Evolutionary conservation across 2,797 vertebrate genomes (phyloP).

Genomic region (Spinus pinus): DNA sequence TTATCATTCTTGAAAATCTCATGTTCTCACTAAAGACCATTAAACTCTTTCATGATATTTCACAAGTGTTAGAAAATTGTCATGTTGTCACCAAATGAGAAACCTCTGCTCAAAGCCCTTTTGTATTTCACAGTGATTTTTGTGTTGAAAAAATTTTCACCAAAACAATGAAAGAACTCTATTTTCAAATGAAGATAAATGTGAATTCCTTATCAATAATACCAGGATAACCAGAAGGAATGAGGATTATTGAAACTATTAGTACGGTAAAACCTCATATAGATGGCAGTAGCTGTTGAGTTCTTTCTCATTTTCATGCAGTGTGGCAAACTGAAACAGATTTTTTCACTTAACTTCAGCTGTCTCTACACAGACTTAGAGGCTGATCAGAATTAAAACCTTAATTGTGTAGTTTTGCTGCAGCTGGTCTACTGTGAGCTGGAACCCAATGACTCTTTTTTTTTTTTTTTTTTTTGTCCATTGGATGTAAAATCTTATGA

Average conservation of each 20-base stretch:
- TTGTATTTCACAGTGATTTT: background rate
- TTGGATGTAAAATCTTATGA: background rate
- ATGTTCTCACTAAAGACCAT: background rate
- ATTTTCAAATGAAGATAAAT: background rate
- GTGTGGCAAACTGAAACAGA: conserved; percentile 13
- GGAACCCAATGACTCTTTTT: background rate
- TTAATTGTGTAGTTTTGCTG: background rate
- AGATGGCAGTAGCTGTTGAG: background rate
- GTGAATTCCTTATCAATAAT: background rate
- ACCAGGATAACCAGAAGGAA: background rate
- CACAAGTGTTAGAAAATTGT: background rate
- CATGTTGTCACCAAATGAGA: background rate
- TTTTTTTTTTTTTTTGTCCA: background rate
- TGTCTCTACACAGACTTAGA: conserved; percentile 3
- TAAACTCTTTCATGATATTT: background rate
- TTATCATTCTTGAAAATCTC: background rate
- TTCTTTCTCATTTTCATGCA: conserved; percentile 12
- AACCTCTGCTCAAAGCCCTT: background rate
- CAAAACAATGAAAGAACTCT: background rate
- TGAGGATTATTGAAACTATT: conserved; percentile 6
- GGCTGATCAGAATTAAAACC: conserved; percentile 36
- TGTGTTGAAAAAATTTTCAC: background rate
- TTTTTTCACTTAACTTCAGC: conserved; percentile 24
- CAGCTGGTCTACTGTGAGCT: background rate
- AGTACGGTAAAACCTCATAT: background rate